phyloP scores from a whole-genome alignment of 2,113 vertebrate genomes.

The Mungos mungo region DNA sequence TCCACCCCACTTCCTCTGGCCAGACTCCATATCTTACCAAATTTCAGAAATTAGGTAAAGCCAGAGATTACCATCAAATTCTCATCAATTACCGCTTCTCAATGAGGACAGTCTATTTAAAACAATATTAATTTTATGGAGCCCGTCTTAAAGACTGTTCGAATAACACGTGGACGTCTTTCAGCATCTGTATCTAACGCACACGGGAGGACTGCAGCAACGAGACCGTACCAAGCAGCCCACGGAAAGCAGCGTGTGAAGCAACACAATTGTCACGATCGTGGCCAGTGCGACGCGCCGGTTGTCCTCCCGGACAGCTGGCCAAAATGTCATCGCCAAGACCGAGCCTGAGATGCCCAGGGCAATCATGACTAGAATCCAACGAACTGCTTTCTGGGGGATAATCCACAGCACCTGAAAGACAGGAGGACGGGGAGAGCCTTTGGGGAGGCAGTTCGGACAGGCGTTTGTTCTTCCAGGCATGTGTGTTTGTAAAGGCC shows the following conservation, averaged over 20 bases:
- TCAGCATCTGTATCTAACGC: not conserved
- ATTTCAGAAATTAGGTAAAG: conserved; percentile 15
- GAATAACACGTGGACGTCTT: not conserved
- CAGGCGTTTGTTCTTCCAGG: not conserved
- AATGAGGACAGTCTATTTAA: not conserved
- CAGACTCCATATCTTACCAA: not conserved
- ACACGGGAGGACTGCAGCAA: not conserved
- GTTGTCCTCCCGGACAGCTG: conserved; percentile 93
- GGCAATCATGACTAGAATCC: conserved; percentile 90
- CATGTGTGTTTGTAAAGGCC: not conserved
- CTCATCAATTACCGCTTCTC: not conserved
- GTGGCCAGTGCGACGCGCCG: conserved; percentile 88
- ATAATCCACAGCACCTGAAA: conserved; percentile 94
- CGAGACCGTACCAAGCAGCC: conserved; percentile 91
- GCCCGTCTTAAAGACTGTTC: not conserved
- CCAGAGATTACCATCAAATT: not conserved
- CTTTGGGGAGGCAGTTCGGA: not conserved
- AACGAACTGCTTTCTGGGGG: conserved; percentile 89
- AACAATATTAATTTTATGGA: not conserved
- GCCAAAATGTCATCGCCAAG: conserved; percentile 96
- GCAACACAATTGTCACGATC: conserved; percentile 85
- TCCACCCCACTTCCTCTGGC: not conserved
- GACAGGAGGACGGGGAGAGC: not conserved
- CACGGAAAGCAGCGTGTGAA: conserved; percentile 93
- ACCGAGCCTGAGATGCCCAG: conserved; percentile 95